Base-by-base conservation (phyloP, 2,888 invertebrate genomes). In the Zygaena filipendulae region DNA sequence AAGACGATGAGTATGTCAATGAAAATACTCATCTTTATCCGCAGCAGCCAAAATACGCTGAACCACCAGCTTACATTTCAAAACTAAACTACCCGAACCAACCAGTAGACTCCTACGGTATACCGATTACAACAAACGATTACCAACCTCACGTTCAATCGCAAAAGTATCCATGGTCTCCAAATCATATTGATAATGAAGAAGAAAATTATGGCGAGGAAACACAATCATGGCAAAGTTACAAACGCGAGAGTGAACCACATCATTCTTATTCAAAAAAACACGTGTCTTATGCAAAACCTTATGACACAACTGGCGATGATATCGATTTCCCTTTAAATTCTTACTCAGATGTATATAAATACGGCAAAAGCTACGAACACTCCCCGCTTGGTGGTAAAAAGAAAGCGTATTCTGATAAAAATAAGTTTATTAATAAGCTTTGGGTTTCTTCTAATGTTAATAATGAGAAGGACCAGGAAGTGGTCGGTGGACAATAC, bases 401-500 rank as follows among this genome's bases (percentile, higher is more conserved):
- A n/a, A n/a, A n/a, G n/a, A n/a, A n/a, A n/a, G n/a, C n/a, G n/a
- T n/a, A n/a, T n/a, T n/a, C n/a, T n/a, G n/a, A n/a, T n/a, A n/a
- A n/a, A n/a, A n/a, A n/a, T n/a, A n/a, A n/a, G n/a, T n/a, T n/a
- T n/a, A n/a, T n/a, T n/a, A n/a, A n/a, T n/a, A n/a, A n/a, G n/a
- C n/a, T n/a, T n/a, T n/a, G n/a, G n/a, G n/a, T n/a, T n/a, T n/a
- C n/a, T n/a, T n/a, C n/a, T n/a, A n/a, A n/a, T n/a, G n/a, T n/a
- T n/a, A n/a, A n/a, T n/a, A n/a, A n/a, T n/a, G n/a, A n/a, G n/a
- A n/a, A n/a, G n/a, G n/a, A n/a, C n/a, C n/a, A 39, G 9, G 42
- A 66, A 1, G 43, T 72, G 23, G 69, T 74, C 1, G 75, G 75
- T 6, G 75, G 75, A 1, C 59, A 60, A 27, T 75, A 77, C 20